Base-by-base conservation (phyloP, 2,888 invertebrate genomes). In the Synanthedon vespiformis region DNA sequence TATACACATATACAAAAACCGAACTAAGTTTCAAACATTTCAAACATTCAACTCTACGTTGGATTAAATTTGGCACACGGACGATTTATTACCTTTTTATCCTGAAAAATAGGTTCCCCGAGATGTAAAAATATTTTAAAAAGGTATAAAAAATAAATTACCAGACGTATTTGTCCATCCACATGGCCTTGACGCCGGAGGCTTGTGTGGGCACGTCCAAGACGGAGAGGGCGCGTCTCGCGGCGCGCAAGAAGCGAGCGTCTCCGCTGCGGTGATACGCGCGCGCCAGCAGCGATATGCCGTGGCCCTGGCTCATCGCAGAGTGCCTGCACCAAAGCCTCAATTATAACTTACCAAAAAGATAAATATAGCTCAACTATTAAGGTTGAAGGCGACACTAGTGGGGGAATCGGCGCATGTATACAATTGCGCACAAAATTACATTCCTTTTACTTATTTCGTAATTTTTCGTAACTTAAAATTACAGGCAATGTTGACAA, bases 241-340 rank as follows among this genome's bases (percentile, higher is more conserved):
- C 98, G 0, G 96, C 93, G 53, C 91, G 90, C 58, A 98, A 88
- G 80, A 96, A 99, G 49, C 89, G 76, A 54, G 87, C 83, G 69
- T 93, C 92, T 1, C 93, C 93, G 27, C 95, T 95, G 74, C 92
- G 92, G 80, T 93, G 89, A 83, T 93, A 97, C 1, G 98, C 98
- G 61, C 99, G 90, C 0, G 96, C 91, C 52, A 99, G 88, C n/a
- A 99, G 91, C 0, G 98, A 98, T 62, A 99, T 94, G 22, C 93
- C 96, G 80, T 99, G 99, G 0, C 99, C 99, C 77, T 99, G 99
- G 2, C 96, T 97, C 99, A 99, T 99, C 1, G 98, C 96, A 0
- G 98, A 98, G 76, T 97, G 94, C 93, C 93, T 91, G 69, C 10
- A 6, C 16, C 4, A 27, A 22, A 22, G n/a, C n/a, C n/a, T n/a